Percentiles rank a stretch among this genome's conserved stretches.
phyloP scores from a whole-genome alignment of 2,113 vertebrate genomes.

The Cyphomyrus discorhynchus region DNA sequence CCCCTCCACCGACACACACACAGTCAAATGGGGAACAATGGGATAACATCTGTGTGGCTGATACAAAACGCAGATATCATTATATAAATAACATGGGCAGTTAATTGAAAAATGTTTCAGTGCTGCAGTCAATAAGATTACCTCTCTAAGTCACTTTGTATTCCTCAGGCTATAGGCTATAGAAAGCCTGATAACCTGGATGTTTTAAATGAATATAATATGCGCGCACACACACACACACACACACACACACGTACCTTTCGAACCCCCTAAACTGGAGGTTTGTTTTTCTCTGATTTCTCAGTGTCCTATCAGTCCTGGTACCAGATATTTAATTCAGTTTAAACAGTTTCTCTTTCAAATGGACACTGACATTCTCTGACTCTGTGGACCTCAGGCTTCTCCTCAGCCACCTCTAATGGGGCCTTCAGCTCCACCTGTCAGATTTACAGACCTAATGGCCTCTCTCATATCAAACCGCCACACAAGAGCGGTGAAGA shows the following conservation, averaged over 20 bases:
- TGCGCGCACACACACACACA: not conserved
- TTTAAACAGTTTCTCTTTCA: not conserved
- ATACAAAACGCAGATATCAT: not conserved
- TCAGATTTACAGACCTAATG: no score
- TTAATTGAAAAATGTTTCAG: constrained; percentile 4
- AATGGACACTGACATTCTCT: not conserved
- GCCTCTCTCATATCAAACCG: not conserved
- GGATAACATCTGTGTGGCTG: not conserved
- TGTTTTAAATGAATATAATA: not conserved
- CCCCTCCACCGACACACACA: not conserved
- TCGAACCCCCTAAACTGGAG: not conserved
- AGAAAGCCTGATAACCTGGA: not conserved
- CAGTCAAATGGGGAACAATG: not conserved
- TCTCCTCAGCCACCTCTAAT: constrained; percentile 1
- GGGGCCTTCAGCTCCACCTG: not conserved
- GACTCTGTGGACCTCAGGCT: not conserved
- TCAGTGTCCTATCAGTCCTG: not conserved
- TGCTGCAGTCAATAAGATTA: not conserved
- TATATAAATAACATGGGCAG: not conserved
- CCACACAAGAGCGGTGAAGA: not conserved
- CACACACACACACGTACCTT: not conserved
- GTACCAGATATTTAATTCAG: not conserved
- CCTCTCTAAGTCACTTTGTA: not conserved
- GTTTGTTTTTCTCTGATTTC: not conserved
- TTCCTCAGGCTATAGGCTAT: not conserved